phyloP scores from a whole-genome alignment of 2,797 vertebrate genomes.

The Xenops minutus region DNA sequence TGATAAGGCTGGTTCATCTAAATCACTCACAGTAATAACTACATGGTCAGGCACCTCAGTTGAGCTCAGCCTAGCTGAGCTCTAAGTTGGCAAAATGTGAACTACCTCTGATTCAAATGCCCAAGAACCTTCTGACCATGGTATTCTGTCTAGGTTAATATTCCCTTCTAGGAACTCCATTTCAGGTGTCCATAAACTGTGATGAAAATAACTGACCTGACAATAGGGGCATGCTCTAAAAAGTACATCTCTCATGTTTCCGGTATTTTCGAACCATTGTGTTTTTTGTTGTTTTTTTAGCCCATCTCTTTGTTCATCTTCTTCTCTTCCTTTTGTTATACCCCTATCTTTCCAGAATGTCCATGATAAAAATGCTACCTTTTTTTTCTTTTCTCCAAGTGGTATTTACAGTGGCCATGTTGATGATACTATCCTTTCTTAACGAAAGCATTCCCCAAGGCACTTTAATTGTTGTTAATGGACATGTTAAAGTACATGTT shows the following conservation, averaged over 20 bases:
- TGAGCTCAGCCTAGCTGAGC: not conserved
- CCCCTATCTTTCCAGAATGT: accelerated
- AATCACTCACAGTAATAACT: not conserved
- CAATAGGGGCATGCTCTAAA: not conserved
- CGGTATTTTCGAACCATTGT: not conserved
- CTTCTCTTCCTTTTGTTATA: not conserved
- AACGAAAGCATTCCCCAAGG: not conserved
- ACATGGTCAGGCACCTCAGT: not conserved
- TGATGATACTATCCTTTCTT: not conserved
- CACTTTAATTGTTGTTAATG: not conserved
- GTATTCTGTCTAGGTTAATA: not conserved
- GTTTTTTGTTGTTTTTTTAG: not conserved
- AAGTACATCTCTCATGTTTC: accelerated
- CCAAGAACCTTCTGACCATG: not conserved
- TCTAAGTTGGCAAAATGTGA: not conserved
- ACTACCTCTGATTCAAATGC: not conserved
- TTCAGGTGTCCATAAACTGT: not conserved
- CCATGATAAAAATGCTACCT: not conserved
- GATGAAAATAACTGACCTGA: not conserved
- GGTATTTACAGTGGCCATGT: not conserved
- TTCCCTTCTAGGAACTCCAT: not conserved
- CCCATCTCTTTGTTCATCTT: not conserved
- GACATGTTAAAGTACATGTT: not conserved
- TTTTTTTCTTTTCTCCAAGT: not conserved
- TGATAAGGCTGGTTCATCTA: not conserved